Percentiles rank a stretch among this genome's conserved stretches.
phyloP scores from a whole-genome alignment of 2,888 invertebrate species.

The Scaptomyza cyrtandrae region DNA sequence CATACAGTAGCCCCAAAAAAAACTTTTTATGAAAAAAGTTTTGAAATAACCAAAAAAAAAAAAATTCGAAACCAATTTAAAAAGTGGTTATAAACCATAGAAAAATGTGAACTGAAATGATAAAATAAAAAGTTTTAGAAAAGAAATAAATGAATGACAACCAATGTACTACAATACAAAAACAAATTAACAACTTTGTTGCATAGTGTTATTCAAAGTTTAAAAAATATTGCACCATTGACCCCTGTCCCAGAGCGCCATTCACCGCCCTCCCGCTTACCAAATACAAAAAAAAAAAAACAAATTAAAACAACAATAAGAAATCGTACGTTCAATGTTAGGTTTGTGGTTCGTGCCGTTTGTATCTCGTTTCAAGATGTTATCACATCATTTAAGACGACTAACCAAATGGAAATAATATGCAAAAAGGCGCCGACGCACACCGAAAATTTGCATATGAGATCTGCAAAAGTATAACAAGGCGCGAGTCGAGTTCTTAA shows the following conservation, averaged over 20 bases:
- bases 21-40: too few relatives aligned
- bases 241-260: conserved; percentile 9
- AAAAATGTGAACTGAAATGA: neutral
- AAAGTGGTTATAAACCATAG: neutral
- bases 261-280: conserved; percentile 42
- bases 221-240: conserved; percentile 26
- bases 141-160: neutral
- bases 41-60: neutral
- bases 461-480: conserved; percentile 55
- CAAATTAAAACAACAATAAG: conserved; percentile 14
- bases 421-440: conserved; percentile 50
- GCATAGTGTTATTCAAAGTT: conserved; percentile 39
- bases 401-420: conserved; percentile 73
- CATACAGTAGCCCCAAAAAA: conserved; percentile 32
- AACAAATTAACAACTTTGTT: conserved; percentile 20
- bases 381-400: conserved; percentile 80
- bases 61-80: too few relatives aligned
- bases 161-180: neutral
- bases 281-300: conserved; percentile 41
- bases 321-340: conserved; percentile 32
- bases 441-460: conserved; percentile 54
- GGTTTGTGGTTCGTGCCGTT: conserved; percentile 57
- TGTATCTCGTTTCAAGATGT: conserved; percentile 51
- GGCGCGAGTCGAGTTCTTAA: conserved; percentile 57
- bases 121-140: neutral